phyloP scores from a whole-genome alignment of 2,888 invertebrate species.

The Alviniconcha strummeri region DNA sequence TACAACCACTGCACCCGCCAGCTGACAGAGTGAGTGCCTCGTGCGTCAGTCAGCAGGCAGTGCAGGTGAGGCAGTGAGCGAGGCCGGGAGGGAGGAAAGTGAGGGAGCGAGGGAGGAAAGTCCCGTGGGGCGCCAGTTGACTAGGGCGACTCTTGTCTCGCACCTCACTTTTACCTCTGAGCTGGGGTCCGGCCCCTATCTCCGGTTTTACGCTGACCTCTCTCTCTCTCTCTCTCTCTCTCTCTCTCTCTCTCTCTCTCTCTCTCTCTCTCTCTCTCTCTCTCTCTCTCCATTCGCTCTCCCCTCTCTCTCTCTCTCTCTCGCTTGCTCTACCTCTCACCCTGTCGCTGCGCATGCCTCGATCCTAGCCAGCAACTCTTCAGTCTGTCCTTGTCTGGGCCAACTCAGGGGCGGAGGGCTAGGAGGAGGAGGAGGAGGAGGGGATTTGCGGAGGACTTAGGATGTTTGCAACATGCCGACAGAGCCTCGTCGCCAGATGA shows the following conservation, averaged over 20 bases:
- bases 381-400: too few relatives aligned
- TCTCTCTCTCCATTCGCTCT: background rate
- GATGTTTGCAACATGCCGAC: constrained; percentile 41
- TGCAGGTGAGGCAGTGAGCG: too few relatives aligned
- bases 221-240: background rate
- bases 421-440: background rate
- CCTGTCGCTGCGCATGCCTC: constrained; percentile 28
- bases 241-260: background rate
- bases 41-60: too few relatives aligned
- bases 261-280: background rate
- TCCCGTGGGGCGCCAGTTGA: background rate
- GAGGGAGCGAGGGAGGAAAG: background rate
- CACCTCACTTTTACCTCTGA: too few relatives aligned
- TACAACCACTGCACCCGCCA: too few relatives aligned
- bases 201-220: background rate
- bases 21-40: too few relatives aligned
- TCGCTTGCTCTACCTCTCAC: background rate
- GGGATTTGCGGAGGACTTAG: constrained; percentile 37
- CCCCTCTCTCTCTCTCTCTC: background rate
- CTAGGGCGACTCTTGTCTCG: too few relatives aligned
- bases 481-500: constrained; percentile 34
- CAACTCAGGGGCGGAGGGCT: too few relatives aligned
- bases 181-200: background rate
- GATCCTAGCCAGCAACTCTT: background rate
- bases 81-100: too few relatives aligned